Percentiles rank a stretch among this genome's conserved stretches.
Conservation (phyloP, 2,113 vertebrate species). For the Hydrochoerus hydrochaeris region DNA sequence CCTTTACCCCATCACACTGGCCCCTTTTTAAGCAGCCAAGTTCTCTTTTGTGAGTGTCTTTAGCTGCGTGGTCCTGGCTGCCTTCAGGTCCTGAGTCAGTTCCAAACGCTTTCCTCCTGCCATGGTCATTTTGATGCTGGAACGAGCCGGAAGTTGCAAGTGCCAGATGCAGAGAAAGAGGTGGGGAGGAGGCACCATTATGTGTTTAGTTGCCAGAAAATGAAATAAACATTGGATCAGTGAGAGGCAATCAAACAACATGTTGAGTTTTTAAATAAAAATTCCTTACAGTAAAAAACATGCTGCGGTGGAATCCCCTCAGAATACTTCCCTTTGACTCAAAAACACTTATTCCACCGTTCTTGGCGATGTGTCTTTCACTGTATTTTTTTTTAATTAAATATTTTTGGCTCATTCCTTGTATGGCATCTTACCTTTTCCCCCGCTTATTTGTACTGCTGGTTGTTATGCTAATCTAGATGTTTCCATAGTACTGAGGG, state of each 20-base stretch:
- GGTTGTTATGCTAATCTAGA: not conserved
- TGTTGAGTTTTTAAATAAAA: too few species aligned
- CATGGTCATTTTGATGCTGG: not conserved
- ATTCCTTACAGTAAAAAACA: not conserved
- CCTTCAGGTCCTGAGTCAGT: not conserved
- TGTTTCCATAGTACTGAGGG: not conserved
- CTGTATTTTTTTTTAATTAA: not conserved
- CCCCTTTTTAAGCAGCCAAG: not conserved
- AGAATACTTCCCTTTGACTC: not conserved
- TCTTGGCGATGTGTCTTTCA: not conserved
- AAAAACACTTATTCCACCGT: not conserved
- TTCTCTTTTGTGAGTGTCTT: not conserved
- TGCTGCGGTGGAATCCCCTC: not conserved
- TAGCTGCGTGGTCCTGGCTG: not conserved
- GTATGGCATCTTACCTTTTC: not conserved
- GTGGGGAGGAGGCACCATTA: not conserved
- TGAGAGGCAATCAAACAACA: not conserved
- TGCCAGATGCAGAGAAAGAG: not conserved
- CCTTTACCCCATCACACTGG: not conserved
- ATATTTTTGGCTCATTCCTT: not conserved
- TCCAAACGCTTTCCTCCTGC: not conserved
- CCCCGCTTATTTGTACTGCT: not conserved
- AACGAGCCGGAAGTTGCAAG: not conserved
- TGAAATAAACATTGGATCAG: not conserved
- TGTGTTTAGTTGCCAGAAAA: not conserved